Base-by-base conservation (phyloP, 2,888 invertebrate species). In the Aquatica leii region DNA sequence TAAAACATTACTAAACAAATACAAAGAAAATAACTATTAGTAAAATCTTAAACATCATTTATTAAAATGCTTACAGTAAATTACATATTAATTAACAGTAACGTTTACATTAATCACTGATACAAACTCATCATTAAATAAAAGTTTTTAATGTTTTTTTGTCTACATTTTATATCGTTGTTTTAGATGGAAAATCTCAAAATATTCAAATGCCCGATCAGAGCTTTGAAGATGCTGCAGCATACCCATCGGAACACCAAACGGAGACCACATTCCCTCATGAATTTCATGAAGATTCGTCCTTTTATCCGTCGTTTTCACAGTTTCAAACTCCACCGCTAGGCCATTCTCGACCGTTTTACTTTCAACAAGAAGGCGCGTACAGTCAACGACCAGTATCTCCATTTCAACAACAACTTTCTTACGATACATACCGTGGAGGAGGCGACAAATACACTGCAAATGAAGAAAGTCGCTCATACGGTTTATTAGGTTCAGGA, bases 401-500 rank as follows among this genome's bases (percentile, higher is more conserved):
- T 11, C 71, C 76, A 3, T 78, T 74, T 57, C 76, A 78, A 60
- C 78, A 79, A 61, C 75, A 78, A 21, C 68, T 80, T 5, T 73
- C 71, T 4, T 77, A 70, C 59, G 77, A 79, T 48, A 61, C 71
- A 0, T 78, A 76, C 64, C 76, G 78, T 66, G 72, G 74, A 37
- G 65, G 71, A 20, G 67, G 62, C 15, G 72, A 65, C 64, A 8
- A 49, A 63, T 20, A 62, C 71, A 1, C 46, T 3, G 40, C 51
- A 11, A 56, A 52, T 31, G 68, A 69, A 37, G 62, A 59, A 8
- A 66, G 62, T 35, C 43, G 64, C n/a, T 64, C 87, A 71, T 85
- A 88, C 17, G 86, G 88, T 46, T 84, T 93, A 11, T 81, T 94
- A 3, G 90, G 94, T 4, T 93, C 93, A 0, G 94, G 94, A 0